Evolutionary conservation across 2,888 invertebrate genomes (phyloP).

Genomic region (Synergus laeviventris): DNA sequence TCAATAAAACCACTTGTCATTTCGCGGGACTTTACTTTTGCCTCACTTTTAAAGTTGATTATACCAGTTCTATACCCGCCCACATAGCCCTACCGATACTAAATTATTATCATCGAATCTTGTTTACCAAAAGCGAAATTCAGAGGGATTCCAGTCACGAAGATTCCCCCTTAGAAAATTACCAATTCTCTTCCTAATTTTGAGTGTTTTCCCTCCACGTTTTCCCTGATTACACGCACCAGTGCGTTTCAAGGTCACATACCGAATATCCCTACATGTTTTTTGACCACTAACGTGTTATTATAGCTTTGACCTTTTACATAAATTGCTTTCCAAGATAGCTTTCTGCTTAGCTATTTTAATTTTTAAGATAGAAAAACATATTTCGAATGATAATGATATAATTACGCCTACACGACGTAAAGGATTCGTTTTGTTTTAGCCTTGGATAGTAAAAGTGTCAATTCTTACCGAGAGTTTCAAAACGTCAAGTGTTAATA

Average conservation of each 20-base stretch:
- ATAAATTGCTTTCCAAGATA: not conserved
- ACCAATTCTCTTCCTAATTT: constrained; percentile 7
- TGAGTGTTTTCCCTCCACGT: not conserved
- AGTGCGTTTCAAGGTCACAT: not conserved
- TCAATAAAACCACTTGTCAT: constrained; percentile 30
- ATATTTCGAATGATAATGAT: constrained; percentile 15
- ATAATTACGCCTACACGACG: constrained; percentile 1
- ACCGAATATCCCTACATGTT: not conserved
- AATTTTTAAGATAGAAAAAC: constrained; percentile 14
- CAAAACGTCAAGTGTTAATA: not conserved
- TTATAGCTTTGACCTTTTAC: not conserved
- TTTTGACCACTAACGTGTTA: constrained; percentile 1
- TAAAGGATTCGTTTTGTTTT: constrained; percentile 17
- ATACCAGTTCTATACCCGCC: constrained; percentile 27
- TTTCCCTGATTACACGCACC: not conserved
- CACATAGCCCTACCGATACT: constrained; percentile 10
- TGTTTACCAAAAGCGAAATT: constrained; percentile 18
- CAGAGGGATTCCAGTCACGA: constrained; percentile 20
- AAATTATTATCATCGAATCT: constrained; percentile 32
- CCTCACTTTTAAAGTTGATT: constrained; percentile 35
- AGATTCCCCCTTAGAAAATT: constrained; percentile 6
- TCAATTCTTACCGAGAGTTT: not conserved
- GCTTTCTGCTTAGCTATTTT: constrained; percentile 8
- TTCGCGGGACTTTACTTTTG: constrained; percentile 28
- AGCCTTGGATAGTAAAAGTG: constrained; percentile 19